These are phyloP conservation scores for Mus minutoides DNA, from an alignment of 2,797 vertebrate genomes.

Conservation along the genomic window DNA sequence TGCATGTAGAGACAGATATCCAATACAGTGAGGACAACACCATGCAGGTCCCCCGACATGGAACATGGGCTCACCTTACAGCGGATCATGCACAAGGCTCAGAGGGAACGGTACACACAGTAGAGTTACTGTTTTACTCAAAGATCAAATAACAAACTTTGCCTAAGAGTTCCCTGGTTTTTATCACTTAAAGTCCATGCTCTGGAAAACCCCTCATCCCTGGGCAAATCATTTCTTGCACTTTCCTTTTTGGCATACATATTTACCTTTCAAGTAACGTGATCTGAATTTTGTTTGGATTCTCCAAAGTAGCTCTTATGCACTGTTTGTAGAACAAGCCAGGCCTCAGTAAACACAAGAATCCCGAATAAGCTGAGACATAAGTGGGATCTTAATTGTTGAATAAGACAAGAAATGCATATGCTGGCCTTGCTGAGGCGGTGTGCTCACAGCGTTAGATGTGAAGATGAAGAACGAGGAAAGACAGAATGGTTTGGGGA, in stretches of 20 bases:
- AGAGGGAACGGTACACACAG: not conserved
- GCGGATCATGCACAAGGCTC: not conserved
- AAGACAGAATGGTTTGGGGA: not conserved
- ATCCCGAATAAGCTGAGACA: not conserved
- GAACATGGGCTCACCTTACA: not conserved
- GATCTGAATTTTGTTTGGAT: not conserved
- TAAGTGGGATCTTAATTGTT: not conserved
- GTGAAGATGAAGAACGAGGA: not conserved
- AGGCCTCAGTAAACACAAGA: not conserved
- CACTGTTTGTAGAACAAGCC: not conserved
- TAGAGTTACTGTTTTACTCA: not conserved
- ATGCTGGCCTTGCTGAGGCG: not conserved
- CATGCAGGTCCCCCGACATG: not conserved
- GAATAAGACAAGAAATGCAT: not conserved
- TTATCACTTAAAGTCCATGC: not conserved
- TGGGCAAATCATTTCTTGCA: not conserved
- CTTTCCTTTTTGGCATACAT: not conserved
- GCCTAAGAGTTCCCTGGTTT: not conserved
- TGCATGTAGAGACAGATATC: not conserved
- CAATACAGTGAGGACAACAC: rapidly evolving
- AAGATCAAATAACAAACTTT: not conserved
- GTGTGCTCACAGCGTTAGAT: not conserved
- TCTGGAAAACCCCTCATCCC: not conserved
- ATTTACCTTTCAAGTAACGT: conserved; percentile 23
- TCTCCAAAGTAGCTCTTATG: not conserved